Evolutionary conservation across 37 sponge, comb jelly and placozoan genomes (phyloP).

Genomic region (Mnemiopsis leidyi): DNA sequence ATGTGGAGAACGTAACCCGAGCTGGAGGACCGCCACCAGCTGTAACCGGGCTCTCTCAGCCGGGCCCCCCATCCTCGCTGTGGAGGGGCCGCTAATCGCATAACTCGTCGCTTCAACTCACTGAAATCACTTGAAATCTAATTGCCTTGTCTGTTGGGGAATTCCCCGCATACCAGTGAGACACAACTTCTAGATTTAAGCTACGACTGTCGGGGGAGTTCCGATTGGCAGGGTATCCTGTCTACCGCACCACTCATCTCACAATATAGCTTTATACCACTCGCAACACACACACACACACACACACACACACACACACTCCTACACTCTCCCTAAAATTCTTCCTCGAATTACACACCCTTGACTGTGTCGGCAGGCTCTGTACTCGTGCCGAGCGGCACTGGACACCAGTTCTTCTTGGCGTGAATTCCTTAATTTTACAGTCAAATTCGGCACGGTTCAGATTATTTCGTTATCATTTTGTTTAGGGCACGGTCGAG

Average conservation of each 20-base stretch:
- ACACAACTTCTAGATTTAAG: background rate
- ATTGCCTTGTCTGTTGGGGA: background rate
- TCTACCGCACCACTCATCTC: background rate
- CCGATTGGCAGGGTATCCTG: background rate
- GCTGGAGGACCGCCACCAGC: background rate
- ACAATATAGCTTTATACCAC: too few species aligned
- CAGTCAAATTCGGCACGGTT: background rate
- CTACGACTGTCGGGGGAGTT: background rate
- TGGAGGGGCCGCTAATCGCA: background rate
- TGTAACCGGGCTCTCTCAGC: background rate
- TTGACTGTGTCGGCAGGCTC: background rate
- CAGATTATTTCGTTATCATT: background rate
- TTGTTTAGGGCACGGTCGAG: background rate
- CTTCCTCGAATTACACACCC: background rate
- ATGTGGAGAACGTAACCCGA: background rate
- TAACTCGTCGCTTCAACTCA: background rate
- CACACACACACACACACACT: background rate
- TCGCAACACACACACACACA: background rate
- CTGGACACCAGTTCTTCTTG: background rate
- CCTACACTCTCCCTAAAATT: background rate
- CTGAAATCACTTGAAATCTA: background rate
- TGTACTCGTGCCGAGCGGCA: too few species aligned
- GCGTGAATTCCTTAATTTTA: background rate
- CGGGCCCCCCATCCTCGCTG: background rate
- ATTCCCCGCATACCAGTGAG: background rate